Evolutionary conservation across 2,797 vertebrate species (phyloP), one percentile per base, ranked within the genome.

Genomic region (Acipenser transmontanus): DNA sequence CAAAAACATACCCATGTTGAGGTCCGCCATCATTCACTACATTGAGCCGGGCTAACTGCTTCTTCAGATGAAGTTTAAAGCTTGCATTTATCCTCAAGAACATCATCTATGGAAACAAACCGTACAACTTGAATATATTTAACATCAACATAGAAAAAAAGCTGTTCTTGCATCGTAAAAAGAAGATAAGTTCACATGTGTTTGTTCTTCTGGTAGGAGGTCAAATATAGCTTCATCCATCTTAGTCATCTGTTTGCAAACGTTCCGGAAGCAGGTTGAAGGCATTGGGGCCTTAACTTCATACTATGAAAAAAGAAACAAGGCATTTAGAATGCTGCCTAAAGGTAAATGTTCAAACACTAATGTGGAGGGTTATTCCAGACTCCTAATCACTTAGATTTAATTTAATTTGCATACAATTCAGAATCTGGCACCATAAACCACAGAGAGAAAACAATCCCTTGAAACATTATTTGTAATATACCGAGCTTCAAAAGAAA

Each of bases 231-330:
- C 97, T 86, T 99, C 96, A 49, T 99, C 95, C 97, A 99, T 99
- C 86, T 99, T 99, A 9, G 89, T 85, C 91, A 95, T 95, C 82
- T 99, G 97, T 74, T 97, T 99, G 71, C 97, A 98, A 82, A 97
- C 91, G 76, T 94, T 96, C 69, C 97, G 92, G 86, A 99, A 95
- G 81, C 95, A 98, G 7, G 87, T 72, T 0, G 97, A 99, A 6
- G 97, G 97, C 88, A 98, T 97, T 0, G 97, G 97, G 52, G 97
- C 97, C 79, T 98, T 99, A 69, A 99, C 97, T 69, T 98, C 97
- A 66, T 98, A 98, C 97, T 98, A 87, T 9, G 67, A 80, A 52
- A 56, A 50, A 69, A 69, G 68, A 69, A 50, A 7, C 7, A 60
- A 54, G 52, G n/a, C 8, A 62, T 34, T 62, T 34, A 13, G 12